Evolutionary conservation across 2,797 vertebrate species (phyloP).

Genomic region (Falco peregrinus): DNA sequence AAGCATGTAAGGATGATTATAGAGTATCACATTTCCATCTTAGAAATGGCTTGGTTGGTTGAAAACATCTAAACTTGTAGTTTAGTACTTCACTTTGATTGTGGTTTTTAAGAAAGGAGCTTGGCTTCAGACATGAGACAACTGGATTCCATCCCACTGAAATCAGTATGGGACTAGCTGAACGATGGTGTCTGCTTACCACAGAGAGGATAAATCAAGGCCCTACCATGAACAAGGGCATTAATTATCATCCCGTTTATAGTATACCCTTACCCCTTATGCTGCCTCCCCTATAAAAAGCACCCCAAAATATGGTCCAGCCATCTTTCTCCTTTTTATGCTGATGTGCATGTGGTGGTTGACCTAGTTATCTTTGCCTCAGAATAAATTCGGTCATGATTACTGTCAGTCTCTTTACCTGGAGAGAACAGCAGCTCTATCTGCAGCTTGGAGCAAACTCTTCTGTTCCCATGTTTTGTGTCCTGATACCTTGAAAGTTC

Average conservation of each 20-base stretch:
- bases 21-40: conserved; percentile 19
- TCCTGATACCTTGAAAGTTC: background rate
- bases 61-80: conserved; percentile 28
- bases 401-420: background rate
- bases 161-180: conserved; percentile 44
- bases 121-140: conserved; percentile 23
- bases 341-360: background rate
- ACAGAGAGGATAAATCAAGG: conserved; percentile 34
- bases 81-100: conserved; percentile 9
- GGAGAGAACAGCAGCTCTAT: background rate
- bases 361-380: background rate
- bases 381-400: background rate
- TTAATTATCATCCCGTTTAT: conserved; percentile 50
- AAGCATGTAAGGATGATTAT: conserved; percentile 48
- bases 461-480: background rate
- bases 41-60: background rate
- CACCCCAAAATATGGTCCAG: background rate
- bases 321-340: background rate
- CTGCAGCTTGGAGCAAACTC: background rate
- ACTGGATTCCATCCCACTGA: background rate
- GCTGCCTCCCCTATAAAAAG: background rate
- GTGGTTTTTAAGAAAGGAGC: conserved; percentile 27
- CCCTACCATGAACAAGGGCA: background rate
- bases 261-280: background rate
- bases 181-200: conserved; percentile 16